These are phyloP conservation scores for Poeciliopsis occidentalis DNA, from an alignment of 2,113 vertebrate species.

Conservation along the genomic window DNA sequence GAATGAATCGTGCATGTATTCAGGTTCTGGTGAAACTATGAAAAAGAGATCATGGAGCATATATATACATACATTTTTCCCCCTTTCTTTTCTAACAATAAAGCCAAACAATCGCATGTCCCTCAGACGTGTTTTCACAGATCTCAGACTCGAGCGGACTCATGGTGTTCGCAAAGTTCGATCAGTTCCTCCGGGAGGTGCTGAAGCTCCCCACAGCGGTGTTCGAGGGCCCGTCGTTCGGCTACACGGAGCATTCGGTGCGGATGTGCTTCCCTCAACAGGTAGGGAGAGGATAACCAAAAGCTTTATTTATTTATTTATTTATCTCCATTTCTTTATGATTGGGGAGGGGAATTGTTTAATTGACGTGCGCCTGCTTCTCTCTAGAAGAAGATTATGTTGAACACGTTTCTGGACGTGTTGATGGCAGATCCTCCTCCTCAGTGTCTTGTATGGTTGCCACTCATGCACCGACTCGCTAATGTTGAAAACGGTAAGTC, in stretches of 20 bases:
- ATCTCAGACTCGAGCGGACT: conserved; percentile 92
- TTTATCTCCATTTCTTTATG: neutral
- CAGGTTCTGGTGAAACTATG: neutral
- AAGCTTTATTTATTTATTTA: neutral
- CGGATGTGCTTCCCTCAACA: conserved; percentile 95
- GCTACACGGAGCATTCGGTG: conserved; percentile 92
- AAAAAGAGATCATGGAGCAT: conserved; percentile 5
- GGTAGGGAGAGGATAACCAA: conserved; percentile 72
- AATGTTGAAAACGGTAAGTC: conserved; percentile 94
- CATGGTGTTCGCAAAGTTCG: conserved; percentile 92
- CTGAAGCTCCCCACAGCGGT: conserved; percentile 95
- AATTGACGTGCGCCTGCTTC: conserved; percentile 49
- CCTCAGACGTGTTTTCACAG: conserved; percentile 95
- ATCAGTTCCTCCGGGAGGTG: conserved; percentile 92
- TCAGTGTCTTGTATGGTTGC: conserved; percentile 98
- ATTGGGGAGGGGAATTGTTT: neutral
- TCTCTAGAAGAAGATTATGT: conserved; percentile 91
- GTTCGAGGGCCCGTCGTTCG: conserved; percentile 96
- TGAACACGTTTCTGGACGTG: conserved; percentile 95
- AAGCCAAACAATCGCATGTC: conserved; percentile 33
- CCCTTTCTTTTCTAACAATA: neutral
- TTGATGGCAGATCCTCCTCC: conserved; percentile 97
- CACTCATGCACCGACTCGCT: conserved; percentile 96
- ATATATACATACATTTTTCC: neutral
- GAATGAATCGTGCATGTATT: neutral